These are phyloP conservation scores for Alca torda DNA, from an alignment of 2,797 vertebrate species.

Conservation along the genomic window DNA sequence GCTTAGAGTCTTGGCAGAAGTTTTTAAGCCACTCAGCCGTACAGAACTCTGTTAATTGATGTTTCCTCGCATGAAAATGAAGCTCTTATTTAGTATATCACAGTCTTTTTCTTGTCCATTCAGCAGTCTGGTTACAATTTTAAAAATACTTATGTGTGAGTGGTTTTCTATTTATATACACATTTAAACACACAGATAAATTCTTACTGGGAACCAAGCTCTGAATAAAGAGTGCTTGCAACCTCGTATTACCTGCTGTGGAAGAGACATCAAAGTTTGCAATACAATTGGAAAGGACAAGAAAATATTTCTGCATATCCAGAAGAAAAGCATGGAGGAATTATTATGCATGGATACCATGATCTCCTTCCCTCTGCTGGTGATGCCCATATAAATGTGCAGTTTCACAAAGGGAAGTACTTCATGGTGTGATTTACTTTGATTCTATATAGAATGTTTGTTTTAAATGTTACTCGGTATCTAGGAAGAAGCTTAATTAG, in stretches of 20 bases:
- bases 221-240: accelerated
- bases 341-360: neutral
- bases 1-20: constrained; percentile 35
- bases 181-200: neutral
- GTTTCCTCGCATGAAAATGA: constrained; percentile 6
- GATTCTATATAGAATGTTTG: constrained; percentile 35
- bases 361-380: constrained; percentile 23
- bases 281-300: neutral
- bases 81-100: neutral
- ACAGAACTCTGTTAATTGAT: constrained; percentile 33
- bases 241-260: neutral
- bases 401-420: neutral
- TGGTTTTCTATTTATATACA: neutral
- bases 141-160: neutral
- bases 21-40: constrained; percentile 49
- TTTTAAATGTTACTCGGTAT: constrained; percentile 35
- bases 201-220: neutral
- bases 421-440: neutral
- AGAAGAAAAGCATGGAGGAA: neutral
- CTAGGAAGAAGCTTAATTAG: constrained; percentile 54
- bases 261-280: neutral
- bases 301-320: neutral
- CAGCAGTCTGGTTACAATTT: neutral
- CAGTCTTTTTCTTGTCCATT: neutral
- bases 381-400: neutral